Evolutionary conservation across 2,113 vertebrate species (phyloP).

Genomic region (Verasper variegatus): DNA sequence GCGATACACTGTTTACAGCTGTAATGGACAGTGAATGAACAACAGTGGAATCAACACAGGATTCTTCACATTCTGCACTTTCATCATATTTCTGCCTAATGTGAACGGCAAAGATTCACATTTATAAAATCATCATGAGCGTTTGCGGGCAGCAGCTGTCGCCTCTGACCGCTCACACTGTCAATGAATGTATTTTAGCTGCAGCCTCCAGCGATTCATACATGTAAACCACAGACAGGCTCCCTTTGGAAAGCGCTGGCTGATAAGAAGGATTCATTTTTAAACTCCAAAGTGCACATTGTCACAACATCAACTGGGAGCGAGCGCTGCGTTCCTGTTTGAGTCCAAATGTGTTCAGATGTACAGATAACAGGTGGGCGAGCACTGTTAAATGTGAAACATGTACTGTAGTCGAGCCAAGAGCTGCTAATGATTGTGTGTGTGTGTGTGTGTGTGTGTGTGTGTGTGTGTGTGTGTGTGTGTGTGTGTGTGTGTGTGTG

Average conservation of each 20-base stretch:
- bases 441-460: conserved; percentile 6
- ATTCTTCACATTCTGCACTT: background rate
- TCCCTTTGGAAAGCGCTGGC: background rate
- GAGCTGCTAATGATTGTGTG: conserved; percentile 30
- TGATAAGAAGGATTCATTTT: background rate
- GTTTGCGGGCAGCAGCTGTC: conserved; percentile 4
- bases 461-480: conserved; percentile 21
- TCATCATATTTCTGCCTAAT: background rate
- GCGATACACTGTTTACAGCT: background rate
- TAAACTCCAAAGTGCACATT: background rate
- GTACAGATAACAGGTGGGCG: conserved; percentile 19
- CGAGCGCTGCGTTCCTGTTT: background rate
- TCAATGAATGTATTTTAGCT: background rate
- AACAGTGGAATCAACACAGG: background rate
- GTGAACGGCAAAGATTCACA: background rate
- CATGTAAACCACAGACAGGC: background rate
- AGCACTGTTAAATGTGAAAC: conserved; percentile 11
- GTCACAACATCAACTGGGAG: background rate
- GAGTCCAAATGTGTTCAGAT: conserved; percentile 1
- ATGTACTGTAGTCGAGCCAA: conserved; percentile 9
- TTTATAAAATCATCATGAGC: background rate
- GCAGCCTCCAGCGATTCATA: background rate
- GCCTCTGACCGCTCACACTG: background rate
- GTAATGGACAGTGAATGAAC: background rate
- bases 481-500: conserved; percentile 7